These are phyloP conservation scores for Troilus luridus DNA, from an alignment of 2,888 invertebrate species.

Conservation along the genomic window DNA sequence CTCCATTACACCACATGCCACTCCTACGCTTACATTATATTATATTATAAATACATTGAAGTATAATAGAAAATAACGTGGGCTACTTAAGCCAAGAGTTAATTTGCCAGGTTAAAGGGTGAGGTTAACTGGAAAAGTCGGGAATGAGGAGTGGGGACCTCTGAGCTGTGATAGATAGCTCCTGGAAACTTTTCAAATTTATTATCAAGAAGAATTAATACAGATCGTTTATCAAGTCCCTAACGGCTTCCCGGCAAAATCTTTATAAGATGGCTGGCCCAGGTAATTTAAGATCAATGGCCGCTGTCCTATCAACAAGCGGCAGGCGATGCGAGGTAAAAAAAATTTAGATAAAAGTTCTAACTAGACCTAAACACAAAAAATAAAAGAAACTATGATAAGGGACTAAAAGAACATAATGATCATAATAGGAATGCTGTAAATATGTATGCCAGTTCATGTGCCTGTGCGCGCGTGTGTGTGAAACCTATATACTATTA, in stretches of 20 bases:
- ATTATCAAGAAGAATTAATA: conserved; percentile 49
- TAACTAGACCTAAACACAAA: too few species aligned
- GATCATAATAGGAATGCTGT: too few species aligned
- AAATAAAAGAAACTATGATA: too few species aligned
- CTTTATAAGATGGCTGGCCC: conserved; percentile 6
- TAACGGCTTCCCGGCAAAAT: conserved; percentile 3
- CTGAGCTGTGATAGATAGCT: conserved; percentile 49
- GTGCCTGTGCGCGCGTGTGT: too few species aligned
- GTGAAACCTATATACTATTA: too few species aligned
- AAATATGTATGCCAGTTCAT: too few species aligned
- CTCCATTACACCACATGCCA: too few species aligned
- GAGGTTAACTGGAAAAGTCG: conserved; percentile 1
- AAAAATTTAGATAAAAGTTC: neutral
- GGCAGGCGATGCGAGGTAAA: neutral
- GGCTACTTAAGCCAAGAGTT: neutral
- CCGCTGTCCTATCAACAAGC: neutral
- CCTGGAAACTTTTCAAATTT: conserved; percentile 48
- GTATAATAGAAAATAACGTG: neutral
- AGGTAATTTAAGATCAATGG: conserved; percentile 23
- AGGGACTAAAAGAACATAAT: too few species aligned
- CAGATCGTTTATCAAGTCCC: conserved; percentile 42
- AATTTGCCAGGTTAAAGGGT: conserved; percentile 42
- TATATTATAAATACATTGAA: too few species aligned
- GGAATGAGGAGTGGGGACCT: neutral
- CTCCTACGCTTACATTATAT: too few species aligned